These are phyloP conservation scores for Fratercula arctica DNA, from an alignment of 2,797 vertebrate species.

Conservation along the genomic window DNA sequence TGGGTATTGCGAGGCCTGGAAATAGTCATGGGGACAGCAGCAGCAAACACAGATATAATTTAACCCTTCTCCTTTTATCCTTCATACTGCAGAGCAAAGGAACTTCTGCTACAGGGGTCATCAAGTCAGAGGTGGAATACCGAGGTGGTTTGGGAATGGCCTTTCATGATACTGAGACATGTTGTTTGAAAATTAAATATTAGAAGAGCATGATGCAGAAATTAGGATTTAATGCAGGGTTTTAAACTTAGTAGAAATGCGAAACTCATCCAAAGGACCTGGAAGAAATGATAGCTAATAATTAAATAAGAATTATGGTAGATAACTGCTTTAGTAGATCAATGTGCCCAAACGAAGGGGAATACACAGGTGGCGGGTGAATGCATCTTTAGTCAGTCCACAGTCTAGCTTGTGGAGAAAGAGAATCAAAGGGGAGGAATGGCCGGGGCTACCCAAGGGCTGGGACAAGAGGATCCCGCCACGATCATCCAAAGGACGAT, in stretches of 20 bases:
- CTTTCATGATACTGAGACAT: not conserved
- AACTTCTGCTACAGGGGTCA: not conserved
- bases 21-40: not conserved
- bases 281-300: not conserved
- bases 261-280: not conserved
- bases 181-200: not conserved
- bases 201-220: not conserved
- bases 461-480: not conserved
- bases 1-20: not conserved
- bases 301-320: not conserved
- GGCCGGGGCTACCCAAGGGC: not conserved
- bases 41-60: not conserved
- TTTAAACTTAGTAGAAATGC: not conserved
- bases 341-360: not conserved
- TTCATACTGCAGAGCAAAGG: not conserved
- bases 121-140: rapidly evolving
- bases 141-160: not conserved
- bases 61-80: not conserved
- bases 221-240: not conserved
- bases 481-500: rapidly evolving
- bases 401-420: not conserved
- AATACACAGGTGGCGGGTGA: not conserved
- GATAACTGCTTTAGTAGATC: not conserved
- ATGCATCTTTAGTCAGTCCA: not conserved
- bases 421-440: not conserved